Percentiles rank a stretch among this genome's conserved stretches.
Evolutionary conservation across 2,888 invertebrate species (phyloP).

Genomic region (Molorchus minor): DNA sequence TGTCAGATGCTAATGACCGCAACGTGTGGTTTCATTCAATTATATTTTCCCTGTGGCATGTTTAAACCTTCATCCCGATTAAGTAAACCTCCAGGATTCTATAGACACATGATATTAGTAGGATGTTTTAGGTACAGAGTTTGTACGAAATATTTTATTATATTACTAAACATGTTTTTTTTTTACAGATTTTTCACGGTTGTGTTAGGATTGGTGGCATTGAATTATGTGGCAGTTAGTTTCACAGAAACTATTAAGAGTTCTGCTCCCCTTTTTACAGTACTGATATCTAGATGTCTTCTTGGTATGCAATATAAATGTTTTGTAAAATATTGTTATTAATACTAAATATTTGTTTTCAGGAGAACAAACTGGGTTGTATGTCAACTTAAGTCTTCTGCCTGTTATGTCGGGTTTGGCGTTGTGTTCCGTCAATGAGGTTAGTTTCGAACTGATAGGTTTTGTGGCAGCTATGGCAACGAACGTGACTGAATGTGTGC

Average conservation of each 20-base stretch:
- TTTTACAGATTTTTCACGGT: conserved; percentile 74
- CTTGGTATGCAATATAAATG: conserved; percentile 62
- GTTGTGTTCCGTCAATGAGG: conserved; percentile 79
- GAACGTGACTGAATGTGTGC: conserved; percentile 82
- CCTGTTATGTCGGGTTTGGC: conserved; percentile 82
- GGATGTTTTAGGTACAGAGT: conserved; percentile 74
- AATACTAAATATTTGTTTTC: conserved; percentile 37
- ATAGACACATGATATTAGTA: conserved; percentile 76
- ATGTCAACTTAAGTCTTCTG: conserved; percentile 76
- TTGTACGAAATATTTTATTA: too few relatives aligned
- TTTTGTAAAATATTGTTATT: neutral
- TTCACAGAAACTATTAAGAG: conserved; percentile 85
- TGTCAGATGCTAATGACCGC: conserved; percentile 81
- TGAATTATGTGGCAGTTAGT: conserved; percentile 82
- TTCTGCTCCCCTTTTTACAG: conserved; percentile 82
- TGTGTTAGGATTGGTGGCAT: conserved; percentile 75
- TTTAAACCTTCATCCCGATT: conserved; percentile 69
- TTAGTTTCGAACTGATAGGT: conserved; percentile 77
- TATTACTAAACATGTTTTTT: too few relatives aligned
- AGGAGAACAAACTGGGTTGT: conserved; percentile 73
- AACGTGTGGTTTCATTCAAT: conserved; percentile 76
- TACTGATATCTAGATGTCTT: conserved; percentile 74
- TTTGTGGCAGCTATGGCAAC: conserved; percentile 80
- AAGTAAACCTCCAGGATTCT: conserved; percentile 74
- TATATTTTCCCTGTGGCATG: conserved; percentile 79